Evolutionary conservation across 2,797 vertebrate species (phyloP).

Genomic region (Molossus alvarezi): DNA sequence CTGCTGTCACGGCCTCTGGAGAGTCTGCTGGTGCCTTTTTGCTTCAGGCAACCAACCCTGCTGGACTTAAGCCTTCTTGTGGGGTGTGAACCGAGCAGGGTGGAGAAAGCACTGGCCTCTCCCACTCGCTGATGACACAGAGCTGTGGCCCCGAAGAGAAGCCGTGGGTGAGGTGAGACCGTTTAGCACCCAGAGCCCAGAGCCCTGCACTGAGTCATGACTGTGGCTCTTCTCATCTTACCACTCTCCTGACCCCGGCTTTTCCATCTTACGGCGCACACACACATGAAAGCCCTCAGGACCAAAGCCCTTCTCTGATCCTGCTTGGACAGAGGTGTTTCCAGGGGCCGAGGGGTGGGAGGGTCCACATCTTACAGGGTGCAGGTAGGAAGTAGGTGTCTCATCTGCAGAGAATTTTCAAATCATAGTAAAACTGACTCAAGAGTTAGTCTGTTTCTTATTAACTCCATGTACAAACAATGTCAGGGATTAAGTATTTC

Average conservation of each 20-base stretch:
- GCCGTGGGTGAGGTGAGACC: neutral
- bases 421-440: neutral
- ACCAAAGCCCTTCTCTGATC: neutral
- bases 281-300: neutral
- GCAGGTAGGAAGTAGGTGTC: neutral
- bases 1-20: neutral
- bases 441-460: neutral
- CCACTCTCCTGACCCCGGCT: neutral
- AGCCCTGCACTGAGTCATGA: conserved; percentile 27
- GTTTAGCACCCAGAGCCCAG: neutral
- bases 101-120: neutral
- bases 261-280: neutral
- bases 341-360: neutral
- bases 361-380: neutral
- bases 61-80: neutral
- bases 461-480: neutral
- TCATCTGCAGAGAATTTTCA: neutral
- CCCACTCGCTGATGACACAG: neutral
- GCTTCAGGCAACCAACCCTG: neutral
- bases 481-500: neutral
- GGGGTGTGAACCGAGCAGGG: neutral
- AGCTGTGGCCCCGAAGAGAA: neutral
- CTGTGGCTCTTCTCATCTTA: neutral
- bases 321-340: neutral
- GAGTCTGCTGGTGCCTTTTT: neutral